Evolutionary conservation across 1,140 invertebrate genomes (phyloP), one percentile per base, ranked within the genome.

Genomic region (Ericerus pela): DNA sequence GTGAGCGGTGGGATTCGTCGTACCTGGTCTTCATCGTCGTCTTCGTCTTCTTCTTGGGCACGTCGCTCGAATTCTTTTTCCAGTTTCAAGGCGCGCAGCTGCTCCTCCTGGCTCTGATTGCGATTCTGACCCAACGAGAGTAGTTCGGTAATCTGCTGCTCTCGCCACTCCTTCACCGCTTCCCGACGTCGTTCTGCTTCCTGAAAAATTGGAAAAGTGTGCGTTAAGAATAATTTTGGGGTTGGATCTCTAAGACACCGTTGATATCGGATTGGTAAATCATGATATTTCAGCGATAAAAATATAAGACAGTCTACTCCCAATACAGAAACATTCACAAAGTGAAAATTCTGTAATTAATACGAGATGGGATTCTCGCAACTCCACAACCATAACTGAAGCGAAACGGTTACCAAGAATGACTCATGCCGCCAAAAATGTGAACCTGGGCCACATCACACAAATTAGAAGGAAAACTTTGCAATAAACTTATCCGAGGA

Each of bases 41-140:
- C 85, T 62, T 89, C 82, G 18, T 80, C 76, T 31, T 76, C 73
- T 67, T 88, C 84, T 65, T 84, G 83, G 2, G 88, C 89, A 41
- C 89, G 72, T 33, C 86, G 77, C 62, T 93, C 85, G 67, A 94
- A 93, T 66, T 93, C 89, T 58, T 84, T 75, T 67, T 94, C 89
- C 4, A 93, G 69, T 56, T 84, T 81, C 38, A 93, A 70, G 5
- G 87, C 84, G 54, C 86, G 75, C 16, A 93, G 68, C 62, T 91
- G 85, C 66, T 94, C 88, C 57, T 88, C 88, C 65, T 94, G 87
- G 62, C 85, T 84, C 0, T 80, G 68, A 2, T 81, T 82, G 58
- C 85, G 71, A 24, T 81, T 76, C 8, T 78, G 69, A 14, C 63
- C 62, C 51, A 87, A 65, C 1, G 74, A 68, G 60, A 82, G 75